Percentiles rank a stretch among this genome's conserved stretches.
Evolutionary conservation across 2,888 invertebrate genomes (phyloP).

Genomic region (Ophion ellenae): DNA sequence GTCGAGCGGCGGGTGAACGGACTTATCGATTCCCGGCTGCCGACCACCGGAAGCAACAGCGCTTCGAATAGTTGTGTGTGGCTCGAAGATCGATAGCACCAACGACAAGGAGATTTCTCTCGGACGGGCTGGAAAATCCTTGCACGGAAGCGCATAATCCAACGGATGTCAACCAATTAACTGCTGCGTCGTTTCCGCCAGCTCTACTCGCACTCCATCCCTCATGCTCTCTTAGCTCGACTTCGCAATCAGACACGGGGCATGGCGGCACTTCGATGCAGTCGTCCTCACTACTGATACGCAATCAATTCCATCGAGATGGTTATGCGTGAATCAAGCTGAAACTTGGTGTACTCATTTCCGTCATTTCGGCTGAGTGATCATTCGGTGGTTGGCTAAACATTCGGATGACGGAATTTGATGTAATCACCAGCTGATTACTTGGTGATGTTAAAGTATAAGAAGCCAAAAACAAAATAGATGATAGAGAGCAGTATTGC

Average conservation of each 20-base stretch:
- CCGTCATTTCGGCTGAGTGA: too few species aligned
- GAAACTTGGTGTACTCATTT: too few species aligned
- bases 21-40: conserved; percentile 72
- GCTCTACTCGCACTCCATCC: conserved; percentile 26
- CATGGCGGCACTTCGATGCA: conserved; percentile 49
- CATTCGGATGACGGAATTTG: too few species aligned
- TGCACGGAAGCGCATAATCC: conserved; percentile 62
- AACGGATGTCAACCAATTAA: conserved; percentile 66
- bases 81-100: conserved; percentile 54
- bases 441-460: too few species aligned
- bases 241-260: conserved; percentile 42
- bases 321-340: conserved; percentile 4
- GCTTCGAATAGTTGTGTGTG: conserved; percentile 20
- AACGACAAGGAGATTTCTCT: conserved; percentile 32
- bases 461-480: too few species aligned
- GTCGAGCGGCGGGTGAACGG: conserved; percentile 69
- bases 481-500: too few species aligned
- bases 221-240: conserved; percentile 22
- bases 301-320: conserved; percentile 10
- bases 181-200: conserved; percentile 41
- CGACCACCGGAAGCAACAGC: conserved; percentile 4
- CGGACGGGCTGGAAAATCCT: conserved; percentile 58
- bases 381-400: too few species aligned
- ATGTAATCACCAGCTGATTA: too few species aligned
- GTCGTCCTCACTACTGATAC: conserved; percentile 30